phyloP scores from a whole-genome alignment of 2,113 vertebrate genomes.

The Zapus hudsonius region DNA sequence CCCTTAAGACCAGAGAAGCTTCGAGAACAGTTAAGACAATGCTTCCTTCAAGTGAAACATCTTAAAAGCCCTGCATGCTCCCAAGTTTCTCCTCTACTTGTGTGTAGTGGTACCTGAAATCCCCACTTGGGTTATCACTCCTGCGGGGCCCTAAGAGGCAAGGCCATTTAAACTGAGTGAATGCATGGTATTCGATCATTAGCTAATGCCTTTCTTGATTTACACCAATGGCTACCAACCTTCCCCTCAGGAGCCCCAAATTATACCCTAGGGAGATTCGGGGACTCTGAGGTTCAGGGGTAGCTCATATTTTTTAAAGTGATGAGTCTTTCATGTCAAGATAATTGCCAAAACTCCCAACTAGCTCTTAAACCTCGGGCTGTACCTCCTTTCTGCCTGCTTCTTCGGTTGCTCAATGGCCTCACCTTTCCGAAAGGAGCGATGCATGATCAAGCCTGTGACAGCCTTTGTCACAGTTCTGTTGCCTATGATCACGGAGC shows the following conservation, averaged over 20 bases:
- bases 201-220: slow-evolving; percentile 74
- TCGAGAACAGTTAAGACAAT: neutral
- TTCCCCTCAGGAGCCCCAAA: slow-evolving; percentile 63
- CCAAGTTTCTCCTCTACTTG: neutral
- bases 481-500: neutral
- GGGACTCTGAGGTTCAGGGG: slow-evolving; percentile 67
- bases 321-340: slow-evolving; percentile 61
- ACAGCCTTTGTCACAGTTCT: neutral
- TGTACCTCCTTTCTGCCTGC: neutral
- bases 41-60: neutral
- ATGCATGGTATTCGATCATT: slow-evolving; percentile 60
- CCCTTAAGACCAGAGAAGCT: neutral
- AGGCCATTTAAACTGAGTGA: slow-evolving; percentile 42
- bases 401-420: neutral
- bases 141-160: slow-evolving; percentile 15
- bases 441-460: neutral
- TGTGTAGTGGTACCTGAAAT: neutral
- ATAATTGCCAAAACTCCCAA: slow-evolving; percentile 57
- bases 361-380: slow-evolving; percentile 32
- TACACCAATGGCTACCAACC: slow-evolving; percentile 63
- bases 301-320: slow-evolving; percentile 61
- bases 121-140: neutral
- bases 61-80: neutral
- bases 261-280: slow-evolving; percentile 64
- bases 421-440: neutral